Percentiles rank a stretch among this genome's conserved stretches.
phyloP scores from a whole-genome alignment of 2,113 vertebrate species.

The Ochotona princeps region DNA sequence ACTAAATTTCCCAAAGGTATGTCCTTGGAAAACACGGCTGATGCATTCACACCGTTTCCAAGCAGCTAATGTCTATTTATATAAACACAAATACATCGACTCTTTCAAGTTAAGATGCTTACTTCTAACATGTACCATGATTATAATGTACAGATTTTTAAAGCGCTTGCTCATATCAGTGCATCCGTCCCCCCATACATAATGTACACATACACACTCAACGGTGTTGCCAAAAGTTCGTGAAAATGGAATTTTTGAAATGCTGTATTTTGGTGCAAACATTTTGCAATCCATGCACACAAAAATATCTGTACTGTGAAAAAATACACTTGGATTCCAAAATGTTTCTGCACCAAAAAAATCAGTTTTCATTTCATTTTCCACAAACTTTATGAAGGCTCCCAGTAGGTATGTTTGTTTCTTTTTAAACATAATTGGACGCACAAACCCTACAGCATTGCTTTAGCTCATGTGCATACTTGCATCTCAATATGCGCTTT shows the following conservation, averaged over 20 bases:
- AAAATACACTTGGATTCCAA: too few species aligned
- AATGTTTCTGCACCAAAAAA: too few species aligned
- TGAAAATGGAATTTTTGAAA: too few species aligned
- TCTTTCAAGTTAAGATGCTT: slow-evolving; percentile 7
- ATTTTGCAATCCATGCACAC: too few species aligned
- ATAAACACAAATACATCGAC: slow-evolving; percentile 1
- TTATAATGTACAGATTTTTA: not conserved
- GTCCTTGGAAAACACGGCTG: not conserved
- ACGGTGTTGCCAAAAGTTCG: too few species aligned
- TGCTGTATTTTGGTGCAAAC: too few species aligned
- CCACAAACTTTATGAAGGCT: too few species aligned
- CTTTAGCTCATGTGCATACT: not conserved
- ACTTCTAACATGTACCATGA: not conserved
- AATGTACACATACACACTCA: too few species aligned
- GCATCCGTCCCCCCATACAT: not conserved
- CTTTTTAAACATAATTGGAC: not conserved
- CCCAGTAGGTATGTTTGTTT: not conserved
- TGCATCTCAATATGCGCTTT: not conserved
- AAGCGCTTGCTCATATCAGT: not conserved
- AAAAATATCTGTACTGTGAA: too few species aligned
- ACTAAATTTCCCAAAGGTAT: not conserved
- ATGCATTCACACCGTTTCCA: not conserved
- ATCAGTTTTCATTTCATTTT: too few species aligned
- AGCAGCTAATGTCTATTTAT: not conserved
- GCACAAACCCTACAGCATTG: not conserved